Evolutionary conservation across 1,140 invertebrate genomes (phyloP).

Genomic region (Coptotermes formosanus): DNA sequence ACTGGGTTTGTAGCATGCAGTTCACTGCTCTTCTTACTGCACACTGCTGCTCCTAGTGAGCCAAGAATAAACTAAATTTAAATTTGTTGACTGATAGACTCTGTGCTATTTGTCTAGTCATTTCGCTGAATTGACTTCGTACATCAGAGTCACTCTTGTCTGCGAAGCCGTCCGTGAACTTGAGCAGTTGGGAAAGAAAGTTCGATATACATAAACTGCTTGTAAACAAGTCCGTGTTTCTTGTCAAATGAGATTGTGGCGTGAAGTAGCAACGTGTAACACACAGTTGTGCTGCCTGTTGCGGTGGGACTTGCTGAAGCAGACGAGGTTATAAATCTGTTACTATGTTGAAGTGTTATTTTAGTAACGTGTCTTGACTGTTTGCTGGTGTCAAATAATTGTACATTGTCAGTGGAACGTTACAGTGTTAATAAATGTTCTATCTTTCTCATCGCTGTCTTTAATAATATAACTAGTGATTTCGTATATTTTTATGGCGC

Average conservation of each 20-base stretch:
- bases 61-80: no score
- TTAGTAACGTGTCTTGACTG: neutral
- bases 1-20: no score
- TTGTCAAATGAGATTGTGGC: neutral
- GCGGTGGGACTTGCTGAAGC: neutral
- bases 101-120: neutral
- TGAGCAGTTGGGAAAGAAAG: neutral
- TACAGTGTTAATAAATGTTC: neutral
- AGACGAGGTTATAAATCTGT: neutral
- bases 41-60: no score
- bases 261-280: neutral
- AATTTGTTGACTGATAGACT: no score
- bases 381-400: neutral
- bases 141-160: neutral
- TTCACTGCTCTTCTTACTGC: no score
- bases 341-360: neutral
- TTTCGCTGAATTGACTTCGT: neutral
- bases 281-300: neutral
- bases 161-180: neutral
- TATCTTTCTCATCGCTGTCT: neutral
- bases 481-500: no score
- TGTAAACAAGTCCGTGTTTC: neutral
- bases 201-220: neutral
- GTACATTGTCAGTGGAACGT: neutral
- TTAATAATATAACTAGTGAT: neutral